These are phyloP conservation scores for Tiliacea citrago DNA, from an alignment of 2,888 invertebrate species.

Conservation along the genomic window DNA sequence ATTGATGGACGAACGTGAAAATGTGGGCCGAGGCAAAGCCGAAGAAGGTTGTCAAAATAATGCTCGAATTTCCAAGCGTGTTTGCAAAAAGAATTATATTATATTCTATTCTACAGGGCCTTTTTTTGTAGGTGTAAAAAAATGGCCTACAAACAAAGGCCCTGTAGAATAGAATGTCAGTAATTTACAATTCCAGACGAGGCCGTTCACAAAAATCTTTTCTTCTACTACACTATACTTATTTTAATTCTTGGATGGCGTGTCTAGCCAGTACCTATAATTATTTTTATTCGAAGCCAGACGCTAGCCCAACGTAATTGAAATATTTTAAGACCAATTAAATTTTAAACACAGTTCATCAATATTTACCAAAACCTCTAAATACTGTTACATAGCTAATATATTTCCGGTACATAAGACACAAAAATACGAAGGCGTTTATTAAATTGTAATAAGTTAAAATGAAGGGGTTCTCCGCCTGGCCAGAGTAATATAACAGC, in stretches of 20 bases:
- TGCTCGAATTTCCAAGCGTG: no score
- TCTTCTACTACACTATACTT: neutral
- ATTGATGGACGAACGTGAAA: no score
- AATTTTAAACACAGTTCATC: neutral
- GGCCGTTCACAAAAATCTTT: neutral
- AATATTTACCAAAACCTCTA: neutral
- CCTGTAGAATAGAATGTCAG: no score
- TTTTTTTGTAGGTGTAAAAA: no score
- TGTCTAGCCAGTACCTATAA: constrained; percentile 6
- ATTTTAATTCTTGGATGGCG: neutral
- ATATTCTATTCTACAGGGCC: no score
- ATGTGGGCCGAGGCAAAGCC: no score
- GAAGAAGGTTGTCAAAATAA: no score
- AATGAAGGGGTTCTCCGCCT: constrained; percentile 74
- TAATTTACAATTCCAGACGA: constrained; percentile 5
- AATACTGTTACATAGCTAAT: constrained; percentile 4
- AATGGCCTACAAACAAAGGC: no score
- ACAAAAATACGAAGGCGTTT: constrained; percentile 65
- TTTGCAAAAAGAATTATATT: no score
- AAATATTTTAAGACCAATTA: neutral
- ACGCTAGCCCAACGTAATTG: neutral
- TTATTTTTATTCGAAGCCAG: constrained; percentile 1
- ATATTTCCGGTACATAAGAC: constrained; percentile 30
- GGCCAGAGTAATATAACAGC: constrained; percentile 74
- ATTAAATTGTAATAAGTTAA: constrained; percentile 80